These are phyloP conservation scores for Panopea generosa DNA, from an alignment of 2,888 invertebrate species.

Conservation along the genomic window DNA sequence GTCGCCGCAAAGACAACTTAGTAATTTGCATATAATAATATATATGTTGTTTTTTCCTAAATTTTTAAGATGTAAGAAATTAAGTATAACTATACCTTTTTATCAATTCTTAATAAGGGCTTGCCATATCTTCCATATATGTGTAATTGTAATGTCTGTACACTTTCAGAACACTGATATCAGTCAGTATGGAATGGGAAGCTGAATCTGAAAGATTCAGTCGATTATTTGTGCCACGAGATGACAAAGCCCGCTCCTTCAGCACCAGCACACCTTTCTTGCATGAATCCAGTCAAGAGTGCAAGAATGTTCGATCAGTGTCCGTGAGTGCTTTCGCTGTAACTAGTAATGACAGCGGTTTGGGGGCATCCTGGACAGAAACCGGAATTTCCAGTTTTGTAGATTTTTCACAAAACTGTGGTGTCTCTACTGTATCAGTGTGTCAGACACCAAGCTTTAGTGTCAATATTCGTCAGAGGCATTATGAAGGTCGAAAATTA, in stretches of 20 bases:
- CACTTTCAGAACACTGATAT: no score
- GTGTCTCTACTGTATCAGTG: background rate
- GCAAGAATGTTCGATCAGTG: constrained; percentile 7
- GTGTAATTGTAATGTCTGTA: no score
- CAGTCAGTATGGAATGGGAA: constrained; percentile 20
- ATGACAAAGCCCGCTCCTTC: constrained; percentile 30
- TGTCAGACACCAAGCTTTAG: constrained; percentile 2
- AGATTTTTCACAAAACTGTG: no score
- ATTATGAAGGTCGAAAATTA: constrained; percentile 10
- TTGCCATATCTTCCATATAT: no score
- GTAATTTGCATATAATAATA: no score
- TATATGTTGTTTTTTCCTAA: no score
- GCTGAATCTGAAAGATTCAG: background rate
- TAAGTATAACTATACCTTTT: no score
- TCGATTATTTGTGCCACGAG: background rate
- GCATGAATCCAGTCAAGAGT: background rate
- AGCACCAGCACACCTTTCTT: constrained; percentile 58
- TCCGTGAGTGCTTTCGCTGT: constrained; percentile 15
- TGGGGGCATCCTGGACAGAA: constrained; percentile 43
- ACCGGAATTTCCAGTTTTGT: background rate
- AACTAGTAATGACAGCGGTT: constrained; percentile 53
- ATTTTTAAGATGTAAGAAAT: no score
- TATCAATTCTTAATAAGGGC: no score
- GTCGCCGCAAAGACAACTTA: no score
- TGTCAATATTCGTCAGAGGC: constrained; percentile 19